Conservation (phyloP, 1,140 invertebrate species). For the Cephus cinctus region DNA sequence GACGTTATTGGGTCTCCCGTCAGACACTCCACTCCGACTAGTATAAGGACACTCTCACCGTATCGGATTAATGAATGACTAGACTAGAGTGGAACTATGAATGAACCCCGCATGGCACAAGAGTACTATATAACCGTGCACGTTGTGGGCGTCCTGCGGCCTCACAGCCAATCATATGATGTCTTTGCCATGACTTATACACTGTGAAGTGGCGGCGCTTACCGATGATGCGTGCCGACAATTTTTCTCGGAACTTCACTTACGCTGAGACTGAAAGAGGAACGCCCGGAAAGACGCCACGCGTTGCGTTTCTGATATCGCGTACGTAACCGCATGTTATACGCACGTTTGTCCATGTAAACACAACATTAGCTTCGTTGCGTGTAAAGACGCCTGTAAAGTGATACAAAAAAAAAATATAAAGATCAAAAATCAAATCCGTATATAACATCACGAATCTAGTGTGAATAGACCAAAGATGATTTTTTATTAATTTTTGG, state of each 20-base stretch:
- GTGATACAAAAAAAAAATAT: too few species aligned
- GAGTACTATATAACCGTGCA: slow-evolving; percentile 44
- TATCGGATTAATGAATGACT: slow-evolving; percentile 44
- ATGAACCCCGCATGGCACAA: slow-evolving; percentile 40
- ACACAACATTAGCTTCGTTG: too few species aligned
- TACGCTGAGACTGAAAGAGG: not conserved
- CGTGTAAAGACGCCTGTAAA: too few species aligned
- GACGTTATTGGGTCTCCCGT: slow-evolving; percentile 20
- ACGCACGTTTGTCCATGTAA: too few species aligned
- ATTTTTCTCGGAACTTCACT: slow-evolving; percentile 25
- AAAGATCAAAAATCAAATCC: too few species aligned
- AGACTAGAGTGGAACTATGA: slow-evolving; percentile 45
- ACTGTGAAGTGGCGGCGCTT: slow-evolving; percentile 18
- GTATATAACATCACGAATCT: too few species aligned
- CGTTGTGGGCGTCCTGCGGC: slow-evolving; percentile 42
- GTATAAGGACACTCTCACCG: slow-evolving; percentile 24
- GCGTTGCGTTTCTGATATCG: too few species aligned
- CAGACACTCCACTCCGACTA: not conserved
- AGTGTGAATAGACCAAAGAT: too few species aligned
- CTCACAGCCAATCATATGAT: slow-evolving; percentile 32
- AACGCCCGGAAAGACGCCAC: too few species aligned
- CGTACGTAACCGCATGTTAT: too few species aligned
- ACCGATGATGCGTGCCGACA: not conserved
- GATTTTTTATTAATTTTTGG: too few species aligned
- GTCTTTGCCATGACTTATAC: slow-evolving; percentile 20